Evolutionary conservation across 2,888 invertebrate genomes (phyloP).

Genomic region (Sympetrum striolatum): DNA sequence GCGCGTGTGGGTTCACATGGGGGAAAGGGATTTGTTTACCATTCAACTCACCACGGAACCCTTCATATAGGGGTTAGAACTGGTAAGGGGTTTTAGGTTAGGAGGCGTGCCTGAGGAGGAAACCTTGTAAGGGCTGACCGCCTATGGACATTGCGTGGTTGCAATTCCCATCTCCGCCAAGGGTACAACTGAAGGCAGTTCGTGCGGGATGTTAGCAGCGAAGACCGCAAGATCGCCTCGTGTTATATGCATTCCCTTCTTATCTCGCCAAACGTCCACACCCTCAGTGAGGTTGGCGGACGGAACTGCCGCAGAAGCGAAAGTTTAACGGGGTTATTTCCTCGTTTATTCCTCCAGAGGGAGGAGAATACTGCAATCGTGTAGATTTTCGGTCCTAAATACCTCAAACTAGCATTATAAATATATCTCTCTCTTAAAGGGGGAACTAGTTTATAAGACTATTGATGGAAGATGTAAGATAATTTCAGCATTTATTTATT

Average conservation of each 20-base stretch:
- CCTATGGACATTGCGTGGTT: neutral
- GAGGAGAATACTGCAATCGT: no score
- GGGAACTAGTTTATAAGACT: no score
- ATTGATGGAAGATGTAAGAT: no score
- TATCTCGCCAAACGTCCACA: no score
- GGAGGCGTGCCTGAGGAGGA: neutral
- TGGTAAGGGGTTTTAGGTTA: neutral
- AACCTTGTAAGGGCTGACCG: neutral
- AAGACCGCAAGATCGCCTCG: neutral
- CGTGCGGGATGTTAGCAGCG: neutral
- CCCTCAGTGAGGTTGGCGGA: no score
- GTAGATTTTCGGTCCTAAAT: no score
- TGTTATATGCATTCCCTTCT: neutral
- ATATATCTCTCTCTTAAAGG: no score
- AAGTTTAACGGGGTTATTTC: no score
- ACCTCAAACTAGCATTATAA: no score
- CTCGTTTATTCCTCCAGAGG: no score
- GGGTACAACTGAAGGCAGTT: neutral
- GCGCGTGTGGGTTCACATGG: neutral
- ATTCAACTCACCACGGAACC: neutral
- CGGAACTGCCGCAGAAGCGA: no score
- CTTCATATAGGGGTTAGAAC: neutral
- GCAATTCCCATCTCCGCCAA: neutral
- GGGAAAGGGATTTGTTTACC: neutral
- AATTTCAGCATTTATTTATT: no score